Evolutionary conservation across 2,888 invertebrate genomes (phyloP).

Genomic region (Nomada flava): DNA sequence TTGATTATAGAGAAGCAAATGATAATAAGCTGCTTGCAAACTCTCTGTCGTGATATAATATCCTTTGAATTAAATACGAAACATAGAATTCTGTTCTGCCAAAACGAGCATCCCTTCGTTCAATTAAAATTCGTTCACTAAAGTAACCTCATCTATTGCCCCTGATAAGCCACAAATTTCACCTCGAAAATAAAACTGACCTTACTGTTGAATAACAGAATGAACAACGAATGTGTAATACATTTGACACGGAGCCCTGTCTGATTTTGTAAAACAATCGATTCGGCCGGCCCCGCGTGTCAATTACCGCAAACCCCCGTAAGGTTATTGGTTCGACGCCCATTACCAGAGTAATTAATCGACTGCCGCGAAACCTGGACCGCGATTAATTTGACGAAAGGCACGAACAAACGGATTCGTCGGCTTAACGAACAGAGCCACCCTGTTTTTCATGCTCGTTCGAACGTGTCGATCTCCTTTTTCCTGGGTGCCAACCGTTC

Average conservation of each 20-base stretch:
- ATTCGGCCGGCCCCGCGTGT: conserved; percentile 6
- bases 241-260: neutral
- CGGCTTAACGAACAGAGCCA: conserved; percentile 57
- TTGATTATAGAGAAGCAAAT: no score
- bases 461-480: conserved; percentile 46
- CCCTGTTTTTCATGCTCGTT: conserved; percentile 45
- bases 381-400: conserved; percentile 51
- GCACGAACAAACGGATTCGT: conserved; percentile 46
- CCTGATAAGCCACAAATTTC: no score
- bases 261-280: neutral
- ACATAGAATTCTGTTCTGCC: no score
- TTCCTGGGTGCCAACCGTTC: conserved; percentile 20
- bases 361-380: conserved; percentile 25
- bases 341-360: conserved; percentile 47
- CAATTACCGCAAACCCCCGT: conserved; percentile 31
- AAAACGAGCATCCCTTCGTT: no score
- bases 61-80: no score
- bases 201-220: no score
- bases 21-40: no score
- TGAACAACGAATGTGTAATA: neutral
- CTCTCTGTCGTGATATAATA: no score
- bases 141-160: no score
- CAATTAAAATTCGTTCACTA: no score
- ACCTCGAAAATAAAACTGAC: no score
- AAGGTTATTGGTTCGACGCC: conserved; percentile 20